Base-by-base conservation (phyloP, 30 jellyfish, hydroid and myxozoan species). In the Chironex yamaguchii region DNA sequence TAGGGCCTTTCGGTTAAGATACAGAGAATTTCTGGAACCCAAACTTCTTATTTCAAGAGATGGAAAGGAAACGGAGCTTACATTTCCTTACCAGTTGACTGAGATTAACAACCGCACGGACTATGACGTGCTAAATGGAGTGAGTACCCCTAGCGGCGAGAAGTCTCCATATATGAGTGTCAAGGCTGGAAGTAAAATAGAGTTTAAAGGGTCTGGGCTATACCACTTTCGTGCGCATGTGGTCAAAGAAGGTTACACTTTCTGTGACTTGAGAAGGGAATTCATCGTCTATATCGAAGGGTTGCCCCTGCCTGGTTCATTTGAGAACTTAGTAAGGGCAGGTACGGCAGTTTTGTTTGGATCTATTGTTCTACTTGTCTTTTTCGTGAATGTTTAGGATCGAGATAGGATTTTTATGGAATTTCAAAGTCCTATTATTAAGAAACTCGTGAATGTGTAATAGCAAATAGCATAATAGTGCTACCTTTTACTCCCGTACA, bases 331-430 rank as follows among this genome's bases (percentile, higher is more conserved):
- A 2, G 95, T 92, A 12, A 52, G 96, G 52, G 97, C 84, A 32
- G 72, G 71, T 81, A 92, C 98, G n/a, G 81, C 98, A 21, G 58
- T 92, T 32, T 63, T 90, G 30, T 92, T 92, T 49, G 98, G 96
- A 2, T 49, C 86, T 1, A 50, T 86, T 2, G 28, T 92, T 26
- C 71, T 86, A 1, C 34, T 80, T 33, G 82, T 83, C 14, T 92
- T 92, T 76, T 62, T 68, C 80, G 31, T 58, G 3, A 42, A 75
- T 42, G 58, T 42, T n/a, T n/a, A n/a, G n/a, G n/a, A n/a, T n/a
- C n/a, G n/a, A n/a, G n/a, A n/a, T n/a, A n/a, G n/a, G n/a, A n/a
- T n/a, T n/a, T n/a, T n/a, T n/a, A n/a, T n/a, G n/a, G n/a, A n/a
- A n/a, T n/a, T n/a, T n/a, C n/a, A n/a, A n/a, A n/a, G n/a, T n/a